Evolutionary conservation across 2,113 vertebrate genomes (phyloP).

Genomic region (Atrichornis clamosus): DNA sequence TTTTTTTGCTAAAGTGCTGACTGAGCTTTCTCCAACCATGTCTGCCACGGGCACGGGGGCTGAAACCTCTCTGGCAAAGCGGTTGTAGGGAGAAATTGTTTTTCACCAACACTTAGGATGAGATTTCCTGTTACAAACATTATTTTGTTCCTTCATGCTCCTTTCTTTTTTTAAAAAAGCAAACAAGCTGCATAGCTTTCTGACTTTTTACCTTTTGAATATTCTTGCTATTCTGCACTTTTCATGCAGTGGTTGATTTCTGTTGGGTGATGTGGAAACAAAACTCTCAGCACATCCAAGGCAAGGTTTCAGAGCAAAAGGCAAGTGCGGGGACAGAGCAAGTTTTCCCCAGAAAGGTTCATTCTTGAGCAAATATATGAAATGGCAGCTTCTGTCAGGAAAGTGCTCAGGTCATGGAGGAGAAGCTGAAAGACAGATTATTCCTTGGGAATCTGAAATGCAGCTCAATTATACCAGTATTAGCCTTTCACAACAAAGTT

Average conservation of each 20-base stretch:
- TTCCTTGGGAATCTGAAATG: background rate
- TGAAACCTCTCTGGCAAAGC: background rate
- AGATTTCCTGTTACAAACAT: background rate
- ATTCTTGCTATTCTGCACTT: background rate
- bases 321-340: background rate
- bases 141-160: background rate
- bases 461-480: background rate
- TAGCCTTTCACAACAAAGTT: background rate
- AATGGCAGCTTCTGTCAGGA: background rate
- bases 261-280: background rate
- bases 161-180: background rate
- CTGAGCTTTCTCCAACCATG: background rate
- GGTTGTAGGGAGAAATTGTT: background rate
- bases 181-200: background rate
- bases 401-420: background rate
- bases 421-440: background rate
- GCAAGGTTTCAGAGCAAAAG: background rate
- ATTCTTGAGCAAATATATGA: background rate
- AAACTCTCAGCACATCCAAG: background rate
- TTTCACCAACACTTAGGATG: background rate
- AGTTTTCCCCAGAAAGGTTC: background rate
- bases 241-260: background rate
- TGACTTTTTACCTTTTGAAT: background rate
- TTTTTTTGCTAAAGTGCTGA: slow-evolving; percentile 56
- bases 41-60: background rate